Conservation (phyloP, 37 sponge, comb jelly and placozoan genomes). For the Beroe ovata region DNA sequence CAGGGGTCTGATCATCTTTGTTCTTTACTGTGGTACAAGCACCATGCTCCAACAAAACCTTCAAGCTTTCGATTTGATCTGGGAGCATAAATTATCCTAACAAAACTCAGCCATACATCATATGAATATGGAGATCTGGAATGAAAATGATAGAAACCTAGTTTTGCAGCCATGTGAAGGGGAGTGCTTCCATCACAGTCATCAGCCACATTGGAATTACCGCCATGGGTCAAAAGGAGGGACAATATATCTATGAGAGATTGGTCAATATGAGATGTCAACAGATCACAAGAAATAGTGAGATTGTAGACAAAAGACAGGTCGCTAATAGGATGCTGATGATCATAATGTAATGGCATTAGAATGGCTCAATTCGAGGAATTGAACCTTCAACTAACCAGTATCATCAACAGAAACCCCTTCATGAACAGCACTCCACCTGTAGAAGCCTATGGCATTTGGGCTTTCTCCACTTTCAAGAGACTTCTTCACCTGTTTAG, state of each 20-base stretch:
- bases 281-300: neutral
- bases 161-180: slow-evolving; percentile 31
- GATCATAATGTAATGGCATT: neutral
- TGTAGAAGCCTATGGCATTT: slow-evolving; percentile 20
- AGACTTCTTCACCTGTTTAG: slow-evolving; percentile 6
- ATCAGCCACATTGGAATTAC: slow-evolving; percentile 5
- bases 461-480: neutral
- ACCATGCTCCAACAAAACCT: too few relatives aligned
- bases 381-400: neutral
- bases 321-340: neutral
- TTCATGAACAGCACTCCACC: neutral
- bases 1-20: too few relatives aligned
- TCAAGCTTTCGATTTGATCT: too few relatives aligned
- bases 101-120: too few relatives aligned
- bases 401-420: neutral
- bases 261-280: too few relatives aligned
- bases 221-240: neutral
- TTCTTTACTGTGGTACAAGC: too few relatives aligned
- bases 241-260: slow-evolving; percentile 6
- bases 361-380: too few relatives aligned
- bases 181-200: slow-evolving; percentile 23
- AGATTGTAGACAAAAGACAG: too few relatives aligned
- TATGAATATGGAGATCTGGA: too few relatives aligned
- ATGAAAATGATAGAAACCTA: neutral
- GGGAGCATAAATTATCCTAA: too few relatives aligned